Evolutionary conservation across 2,797 vertebrate genomes (phyloP), one percentile per base, ranked within the genome.

Genomic region (Muscicapa striata): DNA sequence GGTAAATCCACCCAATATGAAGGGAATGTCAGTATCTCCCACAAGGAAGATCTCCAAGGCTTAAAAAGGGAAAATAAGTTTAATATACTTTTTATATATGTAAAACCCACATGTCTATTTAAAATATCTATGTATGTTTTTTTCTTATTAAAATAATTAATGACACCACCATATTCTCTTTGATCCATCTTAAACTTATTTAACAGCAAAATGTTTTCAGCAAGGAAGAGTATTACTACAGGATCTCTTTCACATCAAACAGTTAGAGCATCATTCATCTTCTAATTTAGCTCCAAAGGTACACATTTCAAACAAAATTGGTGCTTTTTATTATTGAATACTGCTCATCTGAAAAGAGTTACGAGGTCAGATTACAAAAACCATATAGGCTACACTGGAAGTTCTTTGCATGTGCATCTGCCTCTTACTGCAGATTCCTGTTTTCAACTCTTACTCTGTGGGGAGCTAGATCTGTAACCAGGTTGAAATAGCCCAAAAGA

Each of bases 1-100:
- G 5, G 92, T 91, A 95, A 96, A 95, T 93, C 87, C 90, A 93
- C 76, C 69, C 79, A 87, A 81, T 78, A 86, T 70, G 90, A 95
- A 88, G 92, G 24, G 89, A 94, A 94, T 91, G 63, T 69, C 90
- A 75, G 67, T 69, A 57, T 92, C 81, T 93, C 68, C 86, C 73
- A 74, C 32, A 41, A 93, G 59, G 86, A 96, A 85, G 92, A 89
- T 52, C 61, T 87, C 58, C 2, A 6, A 80, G 32, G 36, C 27
- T 78, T 93, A 59, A 77, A 85, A 93, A 55, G 59, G 7, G 13
- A 77, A 93, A 84, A 54, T 8, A 48, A 46, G 15, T 72, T 75
- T 49, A 72, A 78, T 43, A 3, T 27, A 46, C n/a, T 30, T 88
- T 90, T 87, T 68, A 38, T 34, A 20, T 40, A 40, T 7, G 17